A percentile compares a stretch with the other conserved stretches of the same genome.
These are phyloP conservation scores for Saguinus midas DNA, from an alignment of 2,113 vertebrate genomes.

Conservation along the genomic window DNA sequence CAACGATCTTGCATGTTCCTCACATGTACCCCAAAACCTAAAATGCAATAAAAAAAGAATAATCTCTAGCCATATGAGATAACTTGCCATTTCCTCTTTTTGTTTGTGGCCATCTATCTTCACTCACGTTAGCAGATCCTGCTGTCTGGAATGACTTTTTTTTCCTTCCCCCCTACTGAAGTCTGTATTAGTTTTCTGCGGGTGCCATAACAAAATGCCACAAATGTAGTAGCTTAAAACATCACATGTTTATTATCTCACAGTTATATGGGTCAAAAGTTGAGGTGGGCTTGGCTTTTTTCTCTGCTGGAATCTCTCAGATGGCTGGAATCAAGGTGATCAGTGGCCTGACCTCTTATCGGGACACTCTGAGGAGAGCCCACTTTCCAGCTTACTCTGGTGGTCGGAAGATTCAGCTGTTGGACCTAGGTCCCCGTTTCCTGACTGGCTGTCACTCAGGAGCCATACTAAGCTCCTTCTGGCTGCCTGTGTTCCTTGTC, in stretches of 20 bases:
- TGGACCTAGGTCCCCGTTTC: fast-evolving
- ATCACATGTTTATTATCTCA: background rate
- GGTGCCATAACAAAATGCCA: background rate
- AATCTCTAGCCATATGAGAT: too few relatives aligned
- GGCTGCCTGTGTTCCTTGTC: fast-evolving
- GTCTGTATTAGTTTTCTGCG: background rate
- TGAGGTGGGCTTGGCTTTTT: fast-evolving
- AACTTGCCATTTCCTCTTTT: background rate
- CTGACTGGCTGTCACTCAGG: too few relatives aligned
- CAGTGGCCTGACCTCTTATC: fast-evolving
- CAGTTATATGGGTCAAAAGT: too few relatives aligned
- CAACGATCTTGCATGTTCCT: too few relatives aligned
- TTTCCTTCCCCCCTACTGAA: fast-evolving
- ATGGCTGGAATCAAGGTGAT: too few relatives aligned
- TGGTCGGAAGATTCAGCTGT: fast-evolving
- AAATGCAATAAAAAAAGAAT: too few relatives aligned
- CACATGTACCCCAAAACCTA: too few relatives aligned
- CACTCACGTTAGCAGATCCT: background rate
- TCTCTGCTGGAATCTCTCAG: too few relatives aligned
- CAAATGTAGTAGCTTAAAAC: too few relatives aligned
- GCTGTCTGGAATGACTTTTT: fast-evolving
- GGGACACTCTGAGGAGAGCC: background rate
- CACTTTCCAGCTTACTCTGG: fast-evolving
- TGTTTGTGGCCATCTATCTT: fast-evolving
- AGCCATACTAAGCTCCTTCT: fast-evolving